Evolutionary conservation across 2,797 vertebrate species (phyloP).

Genomic region (Serranus cabrilla): DNA sequence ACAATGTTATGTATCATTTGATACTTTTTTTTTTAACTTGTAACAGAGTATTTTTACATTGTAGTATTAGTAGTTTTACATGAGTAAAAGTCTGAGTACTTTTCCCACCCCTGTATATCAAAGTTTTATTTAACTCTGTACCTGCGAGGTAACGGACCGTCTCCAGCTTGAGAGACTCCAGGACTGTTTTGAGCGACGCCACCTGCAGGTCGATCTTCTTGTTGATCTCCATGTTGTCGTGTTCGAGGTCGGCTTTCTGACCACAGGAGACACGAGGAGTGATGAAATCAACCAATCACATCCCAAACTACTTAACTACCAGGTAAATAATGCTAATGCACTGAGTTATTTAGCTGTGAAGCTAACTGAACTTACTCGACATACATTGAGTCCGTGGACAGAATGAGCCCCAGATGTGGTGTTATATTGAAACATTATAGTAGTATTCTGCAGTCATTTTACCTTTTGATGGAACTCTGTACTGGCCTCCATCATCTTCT

Average conservation of each 20-base stretch:
- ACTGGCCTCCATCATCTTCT: slow-evolving; percentile 92
- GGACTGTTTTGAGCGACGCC: slow-evolving; percentile 94
- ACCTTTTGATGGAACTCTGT: slow-evolving; percentile 95
- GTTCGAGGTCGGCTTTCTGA: slow-evolving; percentile 91
- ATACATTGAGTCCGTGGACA: no score
- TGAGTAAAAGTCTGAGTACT: no score
- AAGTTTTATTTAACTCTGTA: not conserved
- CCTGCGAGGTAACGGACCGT: slow-evolving; percentile 93
- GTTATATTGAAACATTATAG: no score
- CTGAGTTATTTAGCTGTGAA: no score
- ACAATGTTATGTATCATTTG: no score
- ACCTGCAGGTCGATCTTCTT: slow-evolving; percentile 97
- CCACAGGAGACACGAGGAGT: not conserved
- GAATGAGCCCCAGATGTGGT: not conserved
- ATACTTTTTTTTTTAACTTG: no score
- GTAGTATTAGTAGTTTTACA: no score
- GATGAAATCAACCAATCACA: slow-evolving; percentile 9
- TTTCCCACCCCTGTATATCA: no score
- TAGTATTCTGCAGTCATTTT: slow-evolving; percentile 20
- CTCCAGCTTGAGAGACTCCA: slow-evolving; percentile 96
- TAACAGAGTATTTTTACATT: no score
- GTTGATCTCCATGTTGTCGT: slow-evolving; percentile 91
- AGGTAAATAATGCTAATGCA: no score
- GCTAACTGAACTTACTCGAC: no score
- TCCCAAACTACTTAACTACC: no score